A percentile compares a stretch with the other conserved stretches of the same genome.
These are phyloP conservation scores for Spodoptera picta DNA, from an alignment of 2,888 invertebrate genomes.

Conservation along the genomic window DNA sequence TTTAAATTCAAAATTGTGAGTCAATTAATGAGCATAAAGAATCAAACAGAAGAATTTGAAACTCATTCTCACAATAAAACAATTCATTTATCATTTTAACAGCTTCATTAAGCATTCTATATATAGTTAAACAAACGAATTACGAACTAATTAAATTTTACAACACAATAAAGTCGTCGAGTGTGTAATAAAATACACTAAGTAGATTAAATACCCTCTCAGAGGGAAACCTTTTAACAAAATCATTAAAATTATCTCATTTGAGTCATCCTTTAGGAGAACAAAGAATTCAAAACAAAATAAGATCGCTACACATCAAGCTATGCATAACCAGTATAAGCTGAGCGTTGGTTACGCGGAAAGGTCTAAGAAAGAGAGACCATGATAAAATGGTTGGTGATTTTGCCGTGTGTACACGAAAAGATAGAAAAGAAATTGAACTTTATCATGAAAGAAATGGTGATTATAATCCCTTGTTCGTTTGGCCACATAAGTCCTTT, in stretches of 20 bases:
- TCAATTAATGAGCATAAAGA: too few relatives aligned
- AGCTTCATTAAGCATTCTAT: too few relatives aligned
- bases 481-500: neutral
- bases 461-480: neutral
- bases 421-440: neutral
- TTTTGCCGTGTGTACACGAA: too few relatives aligned
- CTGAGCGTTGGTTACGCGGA: too few relatives aligned
- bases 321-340: too few relatives aligned
- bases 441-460: neutral
- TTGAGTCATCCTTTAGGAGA: slow-evolving; percentile 14
- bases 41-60: too few relatives aligned
- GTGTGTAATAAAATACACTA: slow-evolving; percentile 20
- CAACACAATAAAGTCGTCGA: slow-evolving; percentile 15
- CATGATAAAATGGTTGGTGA: too few relatives aligned
- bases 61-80: too few relatives aligned
- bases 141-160: slow-evolving; percentile 14
- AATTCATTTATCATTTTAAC: too few relatives aligned
- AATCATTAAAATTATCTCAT: slow-evolving; percentile 26
- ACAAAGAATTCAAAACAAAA: slow-evolving; percentile 32
- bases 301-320: neutral
- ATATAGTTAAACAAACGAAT: too few relatives aligned
- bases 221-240: slow-evolving; percentile 17
- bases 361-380: too few relatives aligned
- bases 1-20: too few relatives aligned
- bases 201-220: slow-evolving; percentile 17